A percentile compares a stretch with the other conserved stretches of the same genome.
These are phyloP conservation scores for Drosophila affinis DNA, from an alignment of 2,888 invertebrate genomes.

Conservation along the genomic window DNA sequence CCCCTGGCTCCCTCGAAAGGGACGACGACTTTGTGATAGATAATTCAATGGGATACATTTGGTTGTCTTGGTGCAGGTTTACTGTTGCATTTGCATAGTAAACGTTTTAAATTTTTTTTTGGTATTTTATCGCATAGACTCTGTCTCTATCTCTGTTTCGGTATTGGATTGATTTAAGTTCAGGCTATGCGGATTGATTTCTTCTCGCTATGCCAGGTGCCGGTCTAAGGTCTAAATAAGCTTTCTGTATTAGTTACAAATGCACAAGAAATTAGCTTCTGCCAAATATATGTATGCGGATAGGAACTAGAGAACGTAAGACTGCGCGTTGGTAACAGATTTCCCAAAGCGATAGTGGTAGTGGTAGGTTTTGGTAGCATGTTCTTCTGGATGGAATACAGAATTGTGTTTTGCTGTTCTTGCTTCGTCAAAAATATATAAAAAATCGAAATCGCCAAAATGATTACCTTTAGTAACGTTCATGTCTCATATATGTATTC, in stretches of 20 bases:
- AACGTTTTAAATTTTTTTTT: not conserved
- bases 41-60: not conserved
- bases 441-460: too few species aligned
- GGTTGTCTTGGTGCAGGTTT: not conserved
- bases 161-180: constrained; percentile 20
- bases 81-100: constrained; percentile 10
- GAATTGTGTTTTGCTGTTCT: too few species aligned
- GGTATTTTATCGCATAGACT: constrained; percentile 3
- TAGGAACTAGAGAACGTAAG: constrained; percentile 19
- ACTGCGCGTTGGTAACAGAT: not conserved
- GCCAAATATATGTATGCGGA: not conserved
- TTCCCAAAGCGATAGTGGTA: not conserved
- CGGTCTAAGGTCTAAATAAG: constrained; percentile 43
- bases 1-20: not conserved
- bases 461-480: too few species aligned
- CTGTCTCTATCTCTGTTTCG: not conserved
- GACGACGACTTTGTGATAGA: too few species aligned
- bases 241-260: constrained; percentile 53
- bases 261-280: constrained; percentile 47
- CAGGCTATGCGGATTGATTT: constrained; percentile 24
- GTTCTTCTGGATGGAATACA: too few species aligned
- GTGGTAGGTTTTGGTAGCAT: not conserved
- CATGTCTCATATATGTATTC: too few species aligned
- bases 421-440: too few species aligned
- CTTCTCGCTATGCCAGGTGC: constrained; percentile 21